A percentile compares a stretch with the other conserved stretches of the same genome.
Conservation (phyloP, 2,797 vertebrate species). For the Neomorphus geoffroyi region DNA sequence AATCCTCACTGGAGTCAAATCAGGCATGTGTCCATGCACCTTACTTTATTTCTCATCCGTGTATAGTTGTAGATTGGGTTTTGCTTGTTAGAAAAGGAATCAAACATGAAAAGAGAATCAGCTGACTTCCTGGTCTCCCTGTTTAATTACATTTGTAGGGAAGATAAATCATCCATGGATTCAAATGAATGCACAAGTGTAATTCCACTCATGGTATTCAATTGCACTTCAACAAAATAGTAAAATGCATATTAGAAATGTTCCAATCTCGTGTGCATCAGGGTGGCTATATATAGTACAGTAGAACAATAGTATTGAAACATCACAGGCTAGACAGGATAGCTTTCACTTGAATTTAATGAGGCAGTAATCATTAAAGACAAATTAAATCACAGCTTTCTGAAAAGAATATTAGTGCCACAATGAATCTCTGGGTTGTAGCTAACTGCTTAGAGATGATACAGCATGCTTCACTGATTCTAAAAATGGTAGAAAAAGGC, state of each 20-base stretch:
- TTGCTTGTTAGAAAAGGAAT: neutral
- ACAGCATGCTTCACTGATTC: constrained; percentile 41
- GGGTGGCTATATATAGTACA: neutral
- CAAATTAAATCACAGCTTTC: constrained; percentile 41
- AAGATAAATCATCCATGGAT: neutral
- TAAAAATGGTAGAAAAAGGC: constrained; percentile 26
- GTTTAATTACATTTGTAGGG: neutral
- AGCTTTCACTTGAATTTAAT: constrained; percentile 65
- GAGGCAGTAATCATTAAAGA: constrained; percentile 52
- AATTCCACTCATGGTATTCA: neutral
- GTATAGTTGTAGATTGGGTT: neutral
- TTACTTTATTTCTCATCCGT: neutral
- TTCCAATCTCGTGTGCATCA: neutral
- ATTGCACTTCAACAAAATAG: neutral
- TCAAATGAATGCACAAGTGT: neutral
- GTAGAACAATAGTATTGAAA: neutral
- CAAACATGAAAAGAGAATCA: neutral
- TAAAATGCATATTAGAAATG: neutral
- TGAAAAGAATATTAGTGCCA: constrained; percentile 53
- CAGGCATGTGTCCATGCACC: neutral
- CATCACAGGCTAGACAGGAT: constrained; percentile 1
- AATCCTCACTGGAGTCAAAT: neutral
- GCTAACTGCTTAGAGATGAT: neutral
- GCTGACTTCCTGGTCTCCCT: neutral
- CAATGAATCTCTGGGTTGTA: neutral